Percentiles rank a stretch among this genome's conserved stretches.
These are phyloP conservation scores for Oscheius sp. DNA, from an alignment of 2,888 invertebrate species.

Conservation along the genomic window DNA sequence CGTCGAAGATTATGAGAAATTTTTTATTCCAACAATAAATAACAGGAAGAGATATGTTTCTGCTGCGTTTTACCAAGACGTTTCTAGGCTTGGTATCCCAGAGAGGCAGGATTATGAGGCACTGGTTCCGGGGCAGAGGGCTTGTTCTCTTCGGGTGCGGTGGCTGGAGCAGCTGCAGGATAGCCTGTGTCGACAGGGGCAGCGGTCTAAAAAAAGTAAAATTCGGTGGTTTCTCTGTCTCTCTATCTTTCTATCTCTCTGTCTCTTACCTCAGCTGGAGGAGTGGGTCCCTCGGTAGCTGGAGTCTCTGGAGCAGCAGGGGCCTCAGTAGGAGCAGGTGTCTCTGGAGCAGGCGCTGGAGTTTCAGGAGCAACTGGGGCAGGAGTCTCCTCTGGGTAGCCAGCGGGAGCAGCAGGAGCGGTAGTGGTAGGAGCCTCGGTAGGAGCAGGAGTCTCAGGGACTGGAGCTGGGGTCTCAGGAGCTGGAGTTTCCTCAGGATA, in stretches of 20 bases:
- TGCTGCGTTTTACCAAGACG: not conserved
- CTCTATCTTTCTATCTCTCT: too few relatives aligned
- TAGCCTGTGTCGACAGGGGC: not conserved
- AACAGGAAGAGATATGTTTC: conserved; percentile 9
- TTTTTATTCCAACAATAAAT: conserved; percentile 31
- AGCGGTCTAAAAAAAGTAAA: not conserved
- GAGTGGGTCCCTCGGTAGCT: conserved; percentile 3
- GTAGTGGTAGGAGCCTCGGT: conserved; percentile 5
- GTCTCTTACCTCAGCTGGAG: conserved; percentile 3
- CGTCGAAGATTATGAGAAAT: conserved; percentile 3
- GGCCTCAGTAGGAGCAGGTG: conserved; percentile 7
- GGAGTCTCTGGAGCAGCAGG: conserved; percentile 1
- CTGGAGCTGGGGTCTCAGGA: conserved; percentile 3
- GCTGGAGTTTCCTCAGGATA: conserved; percentile 15
- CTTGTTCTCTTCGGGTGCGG: conserved; percentile 28
- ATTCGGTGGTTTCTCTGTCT: too few relatives aligned
- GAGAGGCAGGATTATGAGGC: conserved; percentile 36
- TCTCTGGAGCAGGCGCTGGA: conserved; percentile 10
- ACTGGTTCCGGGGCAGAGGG: conserved; percentile 41
- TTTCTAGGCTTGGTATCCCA: conserved; percentile 20
- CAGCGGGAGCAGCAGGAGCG: conserved; percentile 8
- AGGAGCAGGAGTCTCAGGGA: conserved; percentile 33
- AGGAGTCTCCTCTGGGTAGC: conserved; percentile 39
- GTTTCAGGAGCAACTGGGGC: not conserved
- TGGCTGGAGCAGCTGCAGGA: conserved; percentile 19